Percentiles rank a stretch among this genome's conserved stretches.
Evolutionary conservation across 2,113 vertebrate genomes (phyloP).

Genomic region (Peromyscus polionotus): DNA sequence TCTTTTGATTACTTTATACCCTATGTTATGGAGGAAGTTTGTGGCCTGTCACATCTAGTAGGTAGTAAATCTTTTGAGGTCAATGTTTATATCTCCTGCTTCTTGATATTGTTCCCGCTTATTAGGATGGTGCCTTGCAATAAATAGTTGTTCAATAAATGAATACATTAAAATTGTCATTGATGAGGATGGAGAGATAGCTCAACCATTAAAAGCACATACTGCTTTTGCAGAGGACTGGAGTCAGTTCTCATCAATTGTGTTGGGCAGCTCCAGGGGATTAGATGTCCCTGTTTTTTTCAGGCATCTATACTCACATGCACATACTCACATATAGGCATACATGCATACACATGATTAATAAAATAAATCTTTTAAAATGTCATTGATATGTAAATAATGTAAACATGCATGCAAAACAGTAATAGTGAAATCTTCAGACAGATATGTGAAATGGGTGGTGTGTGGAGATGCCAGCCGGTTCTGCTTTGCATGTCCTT

Average conservation of each 20-base stretch:
- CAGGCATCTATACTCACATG: background rate
- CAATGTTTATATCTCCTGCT: background rate
- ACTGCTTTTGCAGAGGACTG: background rate
- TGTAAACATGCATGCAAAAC: background rate
- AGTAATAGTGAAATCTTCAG: background rate
- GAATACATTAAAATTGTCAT: background rate
- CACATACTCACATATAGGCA: background rate
- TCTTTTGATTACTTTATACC: constrained; percentile 14
- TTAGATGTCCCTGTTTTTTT: background rate
- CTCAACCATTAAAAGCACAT: background rate
- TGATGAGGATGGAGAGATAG: background rate
- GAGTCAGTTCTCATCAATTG: background rate
- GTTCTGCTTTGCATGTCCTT: constrained; percentile 35
- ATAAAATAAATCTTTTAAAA: background rate
- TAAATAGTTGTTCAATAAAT: constrained; percentile 3
- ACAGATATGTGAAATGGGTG: background rate
- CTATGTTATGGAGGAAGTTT: background rate
- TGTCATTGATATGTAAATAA: background rate
- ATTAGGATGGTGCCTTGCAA: background rate
- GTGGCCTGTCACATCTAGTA: background rate
- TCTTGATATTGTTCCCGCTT: background rate
- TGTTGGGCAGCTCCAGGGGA: background rate
- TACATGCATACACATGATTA: background rate
- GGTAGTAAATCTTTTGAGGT: background rate
- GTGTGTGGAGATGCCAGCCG: background rate